Base-by-base conservation (phyloP, 1,140 invertebrate species). In the Hetaerina americana region DNA sequence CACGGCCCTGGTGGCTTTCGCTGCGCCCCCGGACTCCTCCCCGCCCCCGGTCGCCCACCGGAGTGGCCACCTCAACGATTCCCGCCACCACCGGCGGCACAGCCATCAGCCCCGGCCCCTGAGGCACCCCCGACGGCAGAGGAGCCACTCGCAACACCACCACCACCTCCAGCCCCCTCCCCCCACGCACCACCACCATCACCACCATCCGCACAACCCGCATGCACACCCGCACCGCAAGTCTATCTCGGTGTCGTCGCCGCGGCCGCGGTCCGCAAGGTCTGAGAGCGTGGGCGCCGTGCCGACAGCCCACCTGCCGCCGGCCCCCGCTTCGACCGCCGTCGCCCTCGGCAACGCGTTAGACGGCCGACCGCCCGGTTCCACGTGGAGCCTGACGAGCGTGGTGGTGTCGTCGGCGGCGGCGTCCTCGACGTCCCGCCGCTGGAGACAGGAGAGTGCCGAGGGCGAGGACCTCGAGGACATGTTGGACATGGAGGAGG, bases 1-100 rank as follows among this genome's bases (percentile, higher is more conserved):
- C 71, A 84, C 87, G 25, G 86, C 87, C 71, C 78, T 89, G 67
- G 85, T 88, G 74, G 86, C 70, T 22, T 57, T 57, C 40, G 40
- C 40, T n/a, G 40, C 40, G 40, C 40, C 40, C 40, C 40, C 40
- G 22, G 22, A 12, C 40, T 57, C 15, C 40, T 57, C 40, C 40
- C 40, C 40, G 40, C 40, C 40, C 40, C 40, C 22, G 28, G 69
- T 22, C 26, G 27, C 15, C 18, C 69, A 1, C 22, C 69, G 49
- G 66, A 72, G 31, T 28, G 18, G 24, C 12, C 28, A 57, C 26
- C 12, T 24, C 57, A 8, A 69, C 29, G 26, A 76, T 72, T 10
- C 73, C 73, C n/a, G 70, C 73, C n/a, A 69, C 71, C 10, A 70
- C 29, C n/a, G 73, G 71, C 27, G 29, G 24, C 25, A 68, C 67